Evolutionary conservation across 2,797 vertebrate genomes (phyloP), one percentile per base, ranked within the genome.

Genomic region (Aeoliscus strigatus): DNA sequence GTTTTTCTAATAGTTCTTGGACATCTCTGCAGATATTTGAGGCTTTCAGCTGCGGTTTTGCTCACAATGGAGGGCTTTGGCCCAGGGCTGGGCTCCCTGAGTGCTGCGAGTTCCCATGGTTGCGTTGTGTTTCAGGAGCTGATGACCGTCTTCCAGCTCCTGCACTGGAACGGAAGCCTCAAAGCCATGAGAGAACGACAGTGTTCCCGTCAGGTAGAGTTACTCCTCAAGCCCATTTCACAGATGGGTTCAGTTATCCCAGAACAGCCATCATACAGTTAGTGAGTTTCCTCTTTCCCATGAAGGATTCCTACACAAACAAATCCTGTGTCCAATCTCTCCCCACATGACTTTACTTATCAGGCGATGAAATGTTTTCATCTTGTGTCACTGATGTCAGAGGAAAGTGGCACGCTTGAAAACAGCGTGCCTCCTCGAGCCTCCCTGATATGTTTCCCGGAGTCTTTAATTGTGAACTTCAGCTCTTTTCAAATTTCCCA

Each of bases 111-210:
- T 7, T 25, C 24, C 8, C 27, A 29, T 7, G 13, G 7, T 24
- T 47, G 35, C 64, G 44, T 75, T 53, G 70, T 55, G 27, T 51
- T 48, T 34, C 78, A 98, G 96, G 96, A 98, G 79, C 87, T 98
- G 83, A 98, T 98, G 95, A 98, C 96, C 0, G 96, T 98, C 27
- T 98, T 98, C 76, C 96, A 98, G 82, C 87, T 98, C 60, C 59
- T 98, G 55, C 96, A 98, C 51, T 98, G 96, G 95, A 98, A 98
- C 0, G 96, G 96, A 54, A 98, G 94, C 77, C 91, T 98, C 8
- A 98, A 96, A 75, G 96, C 94, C 69, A 98, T 98, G 96, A 88
- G 96, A 36, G 96, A 98, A 72, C 83, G 96, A 14, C 96, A 98
- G 79, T 98, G 96, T 65, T 98, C 94, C 0, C 87, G 96, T 60